Evolutionary conservation across 2,888 invertebrate species (phyloP).

Genomic region (Sminthurides aquaticus): DNA sequence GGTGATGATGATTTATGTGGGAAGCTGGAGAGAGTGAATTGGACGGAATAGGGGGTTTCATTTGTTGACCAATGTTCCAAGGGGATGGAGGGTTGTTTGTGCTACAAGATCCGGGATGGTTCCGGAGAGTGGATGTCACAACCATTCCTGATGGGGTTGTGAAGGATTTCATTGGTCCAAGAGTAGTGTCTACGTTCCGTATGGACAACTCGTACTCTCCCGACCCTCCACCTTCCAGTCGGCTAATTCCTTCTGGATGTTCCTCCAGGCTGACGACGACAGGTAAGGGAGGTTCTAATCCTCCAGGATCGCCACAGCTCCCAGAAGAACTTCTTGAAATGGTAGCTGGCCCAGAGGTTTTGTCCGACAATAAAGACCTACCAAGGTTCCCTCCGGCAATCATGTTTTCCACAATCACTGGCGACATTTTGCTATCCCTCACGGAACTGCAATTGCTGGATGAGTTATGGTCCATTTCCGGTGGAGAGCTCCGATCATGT

Average conservation of each 20-base stretch:
- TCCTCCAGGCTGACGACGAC: background rate
- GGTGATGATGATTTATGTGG: background rate
- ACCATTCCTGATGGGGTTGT: constrained; percentile 22
- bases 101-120: background rate
- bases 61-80: background rate
- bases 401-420: background rate
- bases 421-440: constrained; percentile 2
- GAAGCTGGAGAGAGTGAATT: background rate
- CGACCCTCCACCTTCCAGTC: background rate
- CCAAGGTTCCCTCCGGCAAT: background rate
- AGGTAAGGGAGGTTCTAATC: background rate
- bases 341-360: background rate
- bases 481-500: background rate
- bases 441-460: background rate
- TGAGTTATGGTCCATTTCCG: background rate
- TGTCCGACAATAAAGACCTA: background rate
- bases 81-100: background rate
- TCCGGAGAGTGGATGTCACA: constrained; percentile 13
- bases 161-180: constrained; percentile 14
- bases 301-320: background rate
- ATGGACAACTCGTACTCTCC: constrained; percentile 20
- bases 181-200: background rate
- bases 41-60: constrained; percentile 3
- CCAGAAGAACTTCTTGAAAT: constrained; percentile 2
- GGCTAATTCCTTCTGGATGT: background rate